Base-by-base conservation (phyloP, 1,140 invertebrate species). In the Goniozus legneri region DNA sequence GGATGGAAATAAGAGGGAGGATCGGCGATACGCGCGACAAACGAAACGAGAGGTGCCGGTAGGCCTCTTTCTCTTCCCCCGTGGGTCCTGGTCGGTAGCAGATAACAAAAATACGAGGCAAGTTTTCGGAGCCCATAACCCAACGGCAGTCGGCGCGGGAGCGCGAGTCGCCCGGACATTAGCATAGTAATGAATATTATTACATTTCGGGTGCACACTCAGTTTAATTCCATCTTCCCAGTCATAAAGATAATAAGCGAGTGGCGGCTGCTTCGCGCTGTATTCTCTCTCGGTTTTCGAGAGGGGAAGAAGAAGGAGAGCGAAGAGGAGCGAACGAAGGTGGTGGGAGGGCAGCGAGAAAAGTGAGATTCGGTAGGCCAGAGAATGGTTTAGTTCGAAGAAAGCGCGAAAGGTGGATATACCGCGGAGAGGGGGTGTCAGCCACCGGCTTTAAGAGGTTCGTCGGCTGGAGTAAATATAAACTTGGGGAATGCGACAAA, bases 151-250 rank as follows among this genome's bases (percentile, higher is more conserved):
- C n/a, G n/a, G n/a, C 57, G 62, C 61, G 54, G 58, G 52, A 24
- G 46, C 46, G 47, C 35, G 41, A 66, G 55, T 59, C 56, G 60
- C 51, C 58, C 60, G 60, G 69, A 68, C 66, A 73, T 76, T 76
- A 76, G 71, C 74, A 75, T 75, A 74, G 71, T 75, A 76, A 76
- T 75, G 73, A 76, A 76, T 76, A 76, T 74, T 74, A 74, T 76
- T 75, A 74, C 71, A 74, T 73, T 75, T 73, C 58, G 71, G 70
- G 62, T 61, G 61, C 68, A 67, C 60, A 58, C 69, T 73, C 71
- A 64, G 70, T 75, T 76, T 76, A 76, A 76, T 76, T 76, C 64
- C 74, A 76, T 76, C 74, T 75, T 71, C 60, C 60, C 56, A 64
- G 67, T 75, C 73, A 64, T 76, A 76, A 76, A 76, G 74, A 76